Evolutionary conservation across 2,797 vertebrate species (phyloP).

Genomic region (Natrix natrix): DNA sequence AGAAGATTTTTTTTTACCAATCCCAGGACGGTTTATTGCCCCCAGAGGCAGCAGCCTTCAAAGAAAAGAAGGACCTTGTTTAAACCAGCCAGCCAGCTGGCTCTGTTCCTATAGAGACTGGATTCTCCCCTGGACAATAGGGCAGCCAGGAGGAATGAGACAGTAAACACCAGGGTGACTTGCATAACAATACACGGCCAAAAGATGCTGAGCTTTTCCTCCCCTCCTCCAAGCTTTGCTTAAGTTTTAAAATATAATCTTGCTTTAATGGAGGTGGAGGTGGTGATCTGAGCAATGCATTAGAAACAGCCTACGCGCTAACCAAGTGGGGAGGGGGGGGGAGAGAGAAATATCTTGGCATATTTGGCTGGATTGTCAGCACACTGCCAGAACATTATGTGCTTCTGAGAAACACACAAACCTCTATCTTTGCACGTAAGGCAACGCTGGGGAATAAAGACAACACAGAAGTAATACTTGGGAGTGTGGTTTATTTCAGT

Average conservation of each 20-base stretch:
- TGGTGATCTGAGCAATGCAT: constrained; percentile 52
- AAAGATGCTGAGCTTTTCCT: background rate
- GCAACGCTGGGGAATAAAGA: constrained; percentile 34
- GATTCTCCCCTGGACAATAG: constrained; percentile 29
- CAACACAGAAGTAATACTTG: background rate
- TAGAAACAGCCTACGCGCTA: constrained; percentile 35
- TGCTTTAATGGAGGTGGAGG: constrained; percentile 60
- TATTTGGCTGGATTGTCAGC: constrained; percentile 29
- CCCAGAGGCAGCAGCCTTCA: background rate
- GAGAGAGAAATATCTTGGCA: background rate
- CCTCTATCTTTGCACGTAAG: background rate
- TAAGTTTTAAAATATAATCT: constrained; percentile 55
- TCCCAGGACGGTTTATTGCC: background rate
- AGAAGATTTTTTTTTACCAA: background rate
- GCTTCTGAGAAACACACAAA: background rate
- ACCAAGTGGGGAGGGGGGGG: background rate
- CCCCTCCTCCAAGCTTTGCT: background rate
- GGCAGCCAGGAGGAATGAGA: constrained; percentile 40
- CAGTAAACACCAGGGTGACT: constrained; percentile 42
- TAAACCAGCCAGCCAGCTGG: constrained; percentile 44
- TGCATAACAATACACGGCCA: constrained; percentile 50
- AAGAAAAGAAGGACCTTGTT: constrained; percentile 44
- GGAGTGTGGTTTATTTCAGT: background rate
- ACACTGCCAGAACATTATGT: fast-evolving
- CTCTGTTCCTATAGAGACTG: constrained; percentile 46